Base-by-base conservation (phyloP, 2,888 invertebrate genomes). In the Perdita meconis region DNA sequence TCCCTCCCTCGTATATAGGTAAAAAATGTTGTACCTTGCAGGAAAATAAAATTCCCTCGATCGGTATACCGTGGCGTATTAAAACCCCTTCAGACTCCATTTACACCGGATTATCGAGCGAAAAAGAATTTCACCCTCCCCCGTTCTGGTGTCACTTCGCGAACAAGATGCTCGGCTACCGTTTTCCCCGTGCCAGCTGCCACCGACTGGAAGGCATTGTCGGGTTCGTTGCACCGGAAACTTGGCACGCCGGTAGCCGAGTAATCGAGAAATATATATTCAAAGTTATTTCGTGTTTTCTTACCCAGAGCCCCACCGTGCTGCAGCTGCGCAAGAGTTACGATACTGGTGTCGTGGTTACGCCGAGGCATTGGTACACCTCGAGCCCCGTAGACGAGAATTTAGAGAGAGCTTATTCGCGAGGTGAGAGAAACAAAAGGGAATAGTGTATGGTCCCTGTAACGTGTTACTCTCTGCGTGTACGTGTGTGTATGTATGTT, bases 221-320 rank as follows among this genome's bases (percentile, higher is more conserved):
- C 61, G 56, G 47, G 74, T 68, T 67, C 36, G 61, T 67, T 66
- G 76, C 30, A 34, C 66, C 42, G 30, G 59, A 50, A 60, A 71
- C 50, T 65, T 69, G 71, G 59, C 63, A 55, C 59, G 24, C 51
- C 8, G 50, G 47, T 53, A 64, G 66, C 78, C 75, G 47, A 72
- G 78, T 86, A 85, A 82, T 82, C 69, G 79, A 77, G 73, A 80
- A 76, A 78, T 80, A 82, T 82, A 83, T 85, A 80, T 85, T 78
- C 76, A 82, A 84, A 81, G 80, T 84, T 83, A 77, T 85, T 83
- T 65, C 74, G 75, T 81, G 76, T 86, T 85, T 78, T 88, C 85
- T 87, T 86, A 85, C 84, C 87, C 86, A 86, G 89, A 89, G 89
- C 81, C 89, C 86, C 90, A 87, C 83, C 86, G 85, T 81, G 80